These are phyloP conservation scores for Caenorhabditis auriculariae DNA, from an alignment of 2,888 invertebrate genomes.

Conservation along the genomic window DNA sequence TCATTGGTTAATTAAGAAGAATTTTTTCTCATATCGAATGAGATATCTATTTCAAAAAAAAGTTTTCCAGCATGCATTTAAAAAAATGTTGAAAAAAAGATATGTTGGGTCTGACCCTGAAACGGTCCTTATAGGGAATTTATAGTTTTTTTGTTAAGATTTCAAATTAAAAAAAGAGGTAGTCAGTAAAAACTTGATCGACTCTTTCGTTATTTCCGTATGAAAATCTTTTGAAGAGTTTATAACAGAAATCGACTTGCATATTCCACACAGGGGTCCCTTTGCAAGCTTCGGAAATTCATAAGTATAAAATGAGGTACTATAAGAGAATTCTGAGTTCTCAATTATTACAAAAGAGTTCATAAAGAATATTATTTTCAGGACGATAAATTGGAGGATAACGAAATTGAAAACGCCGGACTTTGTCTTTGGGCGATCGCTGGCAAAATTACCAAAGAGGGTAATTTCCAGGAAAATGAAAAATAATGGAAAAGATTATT, in stretches of 20 bases:
- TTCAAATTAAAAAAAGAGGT: no score
- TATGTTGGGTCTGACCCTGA: no score
- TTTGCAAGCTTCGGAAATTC: no score
- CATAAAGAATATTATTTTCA: constrained; percentile 10
- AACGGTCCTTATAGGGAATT: no score
- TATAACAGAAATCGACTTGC: no score
- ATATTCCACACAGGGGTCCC: no score
- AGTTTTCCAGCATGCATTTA: no score
- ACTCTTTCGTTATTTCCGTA: neutral
- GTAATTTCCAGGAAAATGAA: neutral
- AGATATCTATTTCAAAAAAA: no score
- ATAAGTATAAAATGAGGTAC: no score
- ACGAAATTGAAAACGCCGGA: constrained; percentile 30
- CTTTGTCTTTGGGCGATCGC: constrained; percentile 28
- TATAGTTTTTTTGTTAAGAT: no score
- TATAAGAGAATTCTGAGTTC: neutral
- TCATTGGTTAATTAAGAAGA: neutral
- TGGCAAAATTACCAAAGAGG: constrained; percentile 9
- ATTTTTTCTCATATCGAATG: no score
- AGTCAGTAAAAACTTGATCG: neutral
- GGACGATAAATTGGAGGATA: constrained; percentile 43
- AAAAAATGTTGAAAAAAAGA: no score
- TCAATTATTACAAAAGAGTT: neutral
- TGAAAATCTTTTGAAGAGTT: neutral
- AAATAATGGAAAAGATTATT: constrained; percentile 10